Conservation (phyloP, 2,797 vertebrate genomes). For the Pseudomugil tenellus region DNA sequence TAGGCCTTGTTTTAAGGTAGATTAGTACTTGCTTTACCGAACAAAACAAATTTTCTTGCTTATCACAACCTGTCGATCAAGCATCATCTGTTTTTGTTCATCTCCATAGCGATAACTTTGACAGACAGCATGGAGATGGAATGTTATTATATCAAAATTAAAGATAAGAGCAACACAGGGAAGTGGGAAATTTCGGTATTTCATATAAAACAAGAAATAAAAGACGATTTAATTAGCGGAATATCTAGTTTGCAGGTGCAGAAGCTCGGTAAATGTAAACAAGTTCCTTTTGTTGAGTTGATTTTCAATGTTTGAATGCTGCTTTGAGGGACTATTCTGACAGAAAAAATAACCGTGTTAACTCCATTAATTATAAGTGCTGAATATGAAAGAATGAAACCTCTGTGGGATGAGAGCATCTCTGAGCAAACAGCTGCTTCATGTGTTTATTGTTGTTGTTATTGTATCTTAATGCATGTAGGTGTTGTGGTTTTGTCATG, state of each 20-base stretch:
- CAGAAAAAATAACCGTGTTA: not conserved
- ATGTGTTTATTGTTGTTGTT: not conserved
- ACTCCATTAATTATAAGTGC: not conserved
- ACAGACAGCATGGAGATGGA: not conserved
- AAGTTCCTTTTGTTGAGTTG: not conserved
- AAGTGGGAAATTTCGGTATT: not conserved
- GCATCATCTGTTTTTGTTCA: too few relatives aligned
- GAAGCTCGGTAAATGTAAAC: not conserved
- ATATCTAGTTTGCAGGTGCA: not conserved
- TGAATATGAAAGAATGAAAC: not conserved
- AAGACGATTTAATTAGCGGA: not conserved
- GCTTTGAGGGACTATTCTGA: not conserved
- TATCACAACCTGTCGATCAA: not conserved
- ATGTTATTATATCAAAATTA: not conserved
- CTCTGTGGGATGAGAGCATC: not conserved
- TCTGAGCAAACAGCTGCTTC: not conserved
- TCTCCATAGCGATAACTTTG: not conserved
- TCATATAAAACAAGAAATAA: not conserved
- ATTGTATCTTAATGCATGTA: not conserved
- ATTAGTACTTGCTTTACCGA: not conserved
- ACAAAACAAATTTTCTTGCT: not conserved
- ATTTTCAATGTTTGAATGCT: not conserved
- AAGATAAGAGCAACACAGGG: not conserved
- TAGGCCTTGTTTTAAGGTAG: not conserved
- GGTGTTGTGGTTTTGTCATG: not conserved